A percentile compares a stretch with the other conserved stretches of the same genome.
phyloP scores from a whole-genome alignment of 2,113 vertebrate genomes.

The Apeltes quadracus region DNA sequence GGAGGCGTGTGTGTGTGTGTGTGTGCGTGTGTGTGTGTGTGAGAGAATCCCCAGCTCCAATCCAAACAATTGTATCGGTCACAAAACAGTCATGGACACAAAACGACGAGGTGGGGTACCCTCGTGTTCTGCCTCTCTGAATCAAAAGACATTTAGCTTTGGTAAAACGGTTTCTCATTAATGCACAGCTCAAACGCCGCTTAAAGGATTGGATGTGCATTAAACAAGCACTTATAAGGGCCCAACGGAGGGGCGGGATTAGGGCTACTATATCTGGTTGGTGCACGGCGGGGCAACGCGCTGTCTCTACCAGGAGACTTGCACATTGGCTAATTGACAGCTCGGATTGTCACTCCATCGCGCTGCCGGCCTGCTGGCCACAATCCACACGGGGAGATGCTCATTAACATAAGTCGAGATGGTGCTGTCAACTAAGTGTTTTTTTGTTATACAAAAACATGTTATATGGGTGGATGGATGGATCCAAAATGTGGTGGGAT shows the following conservation, averaged over 20 bases:
- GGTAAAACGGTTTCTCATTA: not conserved
- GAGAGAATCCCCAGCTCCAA: slow-evolving; percentile 32
- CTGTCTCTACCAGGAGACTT: slow-evolving; percentile 62
- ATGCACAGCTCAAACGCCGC: not conserved
- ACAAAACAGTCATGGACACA: slow-evolving; percentile 24
- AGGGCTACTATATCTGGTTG: slow-evolving; percentile 57
- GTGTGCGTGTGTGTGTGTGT: slow-evolving; percentile 17
- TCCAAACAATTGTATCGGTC: slow-evolving; percentile 58
- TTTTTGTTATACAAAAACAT: slow-evolving; percentile 37
- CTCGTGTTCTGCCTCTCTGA: not conserved
- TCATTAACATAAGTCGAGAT: slow-evolving; percentile 70
- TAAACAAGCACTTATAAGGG: slow-evolving; percentile 28
- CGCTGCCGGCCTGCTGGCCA: slow-evolving; percentile 63
- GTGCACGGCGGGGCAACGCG: slow-evolving; percentile 48
- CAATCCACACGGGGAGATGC: slow-evolving; percentile 54
- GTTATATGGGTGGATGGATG: no score
- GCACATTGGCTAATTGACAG: slow-evolving; percentile 69
- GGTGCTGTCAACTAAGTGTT: slow-evolving; percentile 50
- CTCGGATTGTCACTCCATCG: slow-evolving; percentile 64
- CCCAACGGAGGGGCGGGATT: slow-evolving; percentile 42
- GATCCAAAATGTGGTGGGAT: not conserved
- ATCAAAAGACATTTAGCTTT: not conserved
- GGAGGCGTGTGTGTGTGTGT: slow-evolving; percentile 11
- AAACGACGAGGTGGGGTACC: not conserved
- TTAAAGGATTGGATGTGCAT: slow-evolving; percentile 35